Evolutionary conservation across 1,140 invertebrate genomes (phyloP).

Genomic region (Laupala kohalensis): DNA sequence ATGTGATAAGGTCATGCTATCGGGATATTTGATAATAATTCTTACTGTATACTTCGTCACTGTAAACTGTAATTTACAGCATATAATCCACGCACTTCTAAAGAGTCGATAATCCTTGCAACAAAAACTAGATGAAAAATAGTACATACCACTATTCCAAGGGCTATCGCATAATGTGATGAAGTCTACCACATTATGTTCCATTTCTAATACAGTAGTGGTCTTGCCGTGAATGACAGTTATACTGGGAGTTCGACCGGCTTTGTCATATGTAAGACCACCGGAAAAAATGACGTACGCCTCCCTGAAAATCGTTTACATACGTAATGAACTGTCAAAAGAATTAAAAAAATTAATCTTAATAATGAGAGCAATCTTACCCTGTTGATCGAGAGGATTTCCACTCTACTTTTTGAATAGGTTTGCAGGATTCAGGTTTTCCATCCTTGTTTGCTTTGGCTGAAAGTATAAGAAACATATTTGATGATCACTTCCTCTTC

Average conservation of each 20-base stretch:
- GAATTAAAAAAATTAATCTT: too few relatives aligned
- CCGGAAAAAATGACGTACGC: conserved; percentile 90
- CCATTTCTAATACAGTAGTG: conserved; percentile 97
- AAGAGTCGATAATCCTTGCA: too few relatives aligned
- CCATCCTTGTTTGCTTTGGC: conserved; percentile 80
- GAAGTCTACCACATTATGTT: conserved; percentile 95
- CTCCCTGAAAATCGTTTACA: conserved; percentile 52
- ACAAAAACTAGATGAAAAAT: conserved; percentile 3
- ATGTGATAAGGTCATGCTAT: too few relatives aligned
- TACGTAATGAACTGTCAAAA: too few relatives aligned
- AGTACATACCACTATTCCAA: conserved; percentile 67
- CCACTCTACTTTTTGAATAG: conserved; percentile 92
- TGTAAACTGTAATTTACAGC: too few relatives aligned
- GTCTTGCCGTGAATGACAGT: conserved; percentile 90
- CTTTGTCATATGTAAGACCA: conserved; percentile 79
- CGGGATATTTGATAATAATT: too few relatives aligned
- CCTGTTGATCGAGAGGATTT: conserved; percentile 72
- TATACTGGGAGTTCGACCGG: conserved; percentile 82
- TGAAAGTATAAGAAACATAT: conserved; percentile 32
- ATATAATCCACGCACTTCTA: too few relatives aligned
- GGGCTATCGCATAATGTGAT: conserved; percentile 88
- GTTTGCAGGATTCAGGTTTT: conserved; percentile 74
- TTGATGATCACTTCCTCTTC: too few relatives aligned
- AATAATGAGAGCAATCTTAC: conserved; percentile 53
- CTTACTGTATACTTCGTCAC: too few relatives aligned